Percentiles rank a stretch among this genome's conserved stretches.
phyloP scores from a whole-genome alignment of 2,797 vertebrate genomes.

The Prunella strophiata region DNA sequence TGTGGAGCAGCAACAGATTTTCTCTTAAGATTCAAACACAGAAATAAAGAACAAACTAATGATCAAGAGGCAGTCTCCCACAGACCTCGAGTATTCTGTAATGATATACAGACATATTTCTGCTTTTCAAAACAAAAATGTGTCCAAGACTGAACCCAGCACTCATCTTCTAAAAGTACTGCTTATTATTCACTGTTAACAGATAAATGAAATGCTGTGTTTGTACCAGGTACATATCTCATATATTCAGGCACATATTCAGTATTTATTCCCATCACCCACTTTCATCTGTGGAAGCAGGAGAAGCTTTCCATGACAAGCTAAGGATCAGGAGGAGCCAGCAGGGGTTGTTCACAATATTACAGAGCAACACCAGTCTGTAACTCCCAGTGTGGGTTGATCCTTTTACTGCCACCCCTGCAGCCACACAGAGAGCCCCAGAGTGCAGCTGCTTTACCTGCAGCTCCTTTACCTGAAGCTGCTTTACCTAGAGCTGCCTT shows the following conservation, averaged over 20 bases:
- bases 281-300: neutral
- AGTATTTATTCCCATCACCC: neutral
- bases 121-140: slow-evolving; percentile 14
- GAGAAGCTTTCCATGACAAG: neutral
- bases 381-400: neutral
- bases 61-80: slow-evolving; percentile 28
- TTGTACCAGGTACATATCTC: neutral
- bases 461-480: rapidly evolving
- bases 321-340: neutral
- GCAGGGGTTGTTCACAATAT: neutral
- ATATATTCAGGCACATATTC: neutral
- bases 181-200: slow-evolving; percentile 39
- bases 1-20: slow-evolving; percentile 33
- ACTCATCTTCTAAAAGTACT: neutral
- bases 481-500: too few species aligned
- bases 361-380: neutral
- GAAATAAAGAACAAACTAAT: slow-evolving; percentile 25
- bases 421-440: neutral
- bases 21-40: slow-evolving; percentile 17
- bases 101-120: slow-evolving; percentile 22
- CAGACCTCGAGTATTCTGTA: slow-evolving; percentile 3
- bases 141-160: neutral
- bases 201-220: slow-evolving; percentile 1
- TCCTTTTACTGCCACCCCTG: neutral
- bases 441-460: neutral